Percentiles rank a stretch among this genome's conserved stretches.
Evolutionary conservation across 2,888 invertebrate species (phyloP).

Genomic region (Maniola hyperantus): DNA sequence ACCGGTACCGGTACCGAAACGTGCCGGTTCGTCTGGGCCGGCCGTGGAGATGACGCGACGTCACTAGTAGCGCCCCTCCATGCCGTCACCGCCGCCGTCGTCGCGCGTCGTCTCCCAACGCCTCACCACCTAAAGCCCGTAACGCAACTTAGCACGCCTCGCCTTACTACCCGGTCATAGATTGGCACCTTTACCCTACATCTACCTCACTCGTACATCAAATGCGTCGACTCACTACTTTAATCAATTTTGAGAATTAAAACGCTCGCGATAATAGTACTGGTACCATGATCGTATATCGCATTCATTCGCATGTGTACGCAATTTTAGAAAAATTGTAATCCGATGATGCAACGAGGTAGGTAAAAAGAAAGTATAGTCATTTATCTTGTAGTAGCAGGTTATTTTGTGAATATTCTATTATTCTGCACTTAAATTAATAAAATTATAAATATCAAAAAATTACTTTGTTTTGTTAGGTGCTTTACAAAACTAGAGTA

Average conservation of each 20-base stretch:
- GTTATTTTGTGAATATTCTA: too few relatives aligned
- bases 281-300: background rate
- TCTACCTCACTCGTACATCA: background rate
- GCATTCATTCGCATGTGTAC: background rate
- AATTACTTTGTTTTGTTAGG: too few relatives aligned
- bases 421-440: too few relatives aligned
- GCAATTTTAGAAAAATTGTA: background rate
- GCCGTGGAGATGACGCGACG: constrained; percentile 43
- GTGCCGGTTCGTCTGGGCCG: constrained; percentile 7
- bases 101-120: constrained; percentile 24
- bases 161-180: background rate
- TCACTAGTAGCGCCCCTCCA: constrained; percentile 43
- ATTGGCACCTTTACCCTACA: constrained; percentile 6
- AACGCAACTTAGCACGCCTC: constrained; percentile 18
- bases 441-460: too few relatives aligned
- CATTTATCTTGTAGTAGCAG: background rate
- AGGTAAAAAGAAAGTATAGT: background rate
- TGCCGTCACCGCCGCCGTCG: constrained; percentile 42
- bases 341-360: background rate
- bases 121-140: constrained; percentile 23
- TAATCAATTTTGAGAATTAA: background rate
- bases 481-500: too few relatives aligned
- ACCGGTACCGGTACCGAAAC: constrained; percentile 15
- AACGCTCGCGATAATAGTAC: constrained; percentile 6
- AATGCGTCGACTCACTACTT: background rate